Conservation (phyloP, 2,797 vertebrate species). For the Tympanoctomys barrerae region DNA sequence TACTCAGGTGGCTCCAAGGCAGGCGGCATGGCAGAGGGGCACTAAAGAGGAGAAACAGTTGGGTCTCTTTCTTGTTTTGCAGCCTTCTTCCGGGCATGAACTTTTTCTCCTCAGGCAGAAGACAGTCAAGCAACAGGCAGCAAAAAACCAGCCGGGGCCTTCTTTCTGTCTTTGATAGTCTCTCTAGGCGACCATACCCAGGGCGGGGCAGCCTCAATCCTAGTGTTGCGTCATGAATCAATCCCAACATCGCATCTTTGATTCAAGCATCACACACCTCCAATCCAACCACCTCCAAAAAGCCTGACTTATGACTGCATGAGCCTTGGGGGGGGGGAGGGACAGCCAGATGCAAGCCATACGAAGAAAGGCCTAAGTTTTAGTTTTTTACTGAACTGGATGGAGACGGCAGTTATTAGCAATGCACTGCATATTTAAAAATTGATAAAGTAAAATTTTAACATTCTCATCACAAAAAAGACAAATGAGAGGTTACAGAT, state of each 20-base stretch:
- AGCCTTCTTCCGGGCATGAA: neutral
- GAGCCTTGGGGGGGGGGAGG: neutral
- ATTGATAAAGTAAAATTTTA: neutral
- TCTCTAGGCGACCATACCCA: neutral
- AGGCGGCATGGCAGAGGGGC: neutral
- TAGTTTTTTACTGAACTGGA: neutral
- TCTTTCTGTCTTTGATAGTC: neutral
- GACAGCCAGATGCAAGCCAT: neutral
- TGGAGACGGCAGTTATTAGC: too few relatives aligned
- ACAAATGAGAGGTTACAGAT: neutral
- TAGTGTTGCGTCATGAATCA: neutral
- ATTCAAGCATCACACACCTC: neutral
- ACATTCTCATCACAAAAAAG: neutral
- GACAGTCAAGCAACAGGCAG: neutral
- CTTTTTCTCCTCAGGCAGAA: neutral
- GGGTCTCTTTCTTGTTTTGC: neutral
- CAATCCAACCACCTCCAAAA: neutral
- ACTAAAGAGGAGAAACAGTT: neutral
- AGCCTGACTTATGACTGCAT: neutral
- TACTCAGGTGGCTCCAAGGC: neutral
- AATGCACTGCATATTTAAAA: neutral
- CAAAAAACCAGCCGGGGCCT: neutral
- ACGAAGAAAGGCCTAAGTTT: neutral
- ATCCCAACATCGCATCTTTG: neutral
- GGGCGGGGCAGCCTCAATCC: neutral